Evolutionary conservation across 2,888 invertebrate genomes (phyloP).

Genomic region (Rhorus exstirpatorius): DNA sequence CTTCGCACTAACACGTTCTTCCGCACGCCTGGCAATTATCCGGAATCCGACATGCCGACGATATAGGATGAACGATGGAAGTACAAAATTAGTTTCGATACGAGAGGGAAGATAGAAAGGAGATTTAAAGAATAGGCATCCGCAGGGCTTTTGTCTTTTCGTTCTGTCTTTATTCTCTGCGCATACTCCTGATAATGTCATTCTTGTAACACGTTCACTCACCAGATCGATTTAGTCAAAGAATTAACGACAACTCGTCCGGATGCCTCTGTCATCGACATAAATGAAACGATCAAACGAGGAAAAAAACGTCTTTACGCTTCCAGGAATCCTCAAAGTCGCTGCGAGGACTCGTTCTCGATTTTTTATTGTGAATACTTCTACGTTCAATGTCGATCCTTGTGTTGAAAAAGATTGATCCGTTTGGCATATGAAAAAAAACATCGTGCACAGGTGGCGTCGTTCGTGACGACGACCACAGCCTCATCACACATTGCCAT

Average conservation of each 20-base stretch:
- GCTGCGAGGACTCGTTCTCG: neutral
- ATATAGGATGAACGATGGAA: constrained; percentile 67
- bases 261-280: constrained; percentile 1
- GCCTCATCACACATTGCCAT: constrained; percentile 18
- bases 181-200: constrained; percentile 15
- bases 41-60: constrained; percentile 62
- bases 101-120: constrained; percentile 32
- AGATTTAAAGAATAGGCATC: too few relatives aligned
- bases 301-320: neutral
- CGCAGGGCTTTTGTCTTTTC: neutral
- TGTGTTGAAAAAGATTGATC: constrained; percentile 14
- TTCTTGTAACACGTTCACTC: constrained; percentile 38
- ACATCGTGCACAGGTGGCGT: constrained; percentile 3
- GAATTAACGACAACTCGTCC: constrained; percentile 3
- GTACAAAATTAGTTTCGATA: constrained; percentile 68
- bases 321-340: neutral
- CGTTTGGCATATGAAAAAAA: neutral
- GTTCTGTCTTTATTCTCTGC: constrained; percentile 13
- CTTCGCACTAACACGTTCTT: constrained; percentile 49
- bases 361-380: neutral
- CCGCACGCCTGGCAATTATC: constrained; percentile 63
- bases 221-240: constrained; percentile 16
- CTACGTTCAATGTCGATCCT: neutral
- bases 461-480: constrained; percentile 14
- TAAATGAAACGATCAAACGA: neutral